These are phyloP conservation scores for Lepas anatifera DNA, from an alignment of 2,888 invertebrate genomes.

Conservation along the genomic window DNA sequence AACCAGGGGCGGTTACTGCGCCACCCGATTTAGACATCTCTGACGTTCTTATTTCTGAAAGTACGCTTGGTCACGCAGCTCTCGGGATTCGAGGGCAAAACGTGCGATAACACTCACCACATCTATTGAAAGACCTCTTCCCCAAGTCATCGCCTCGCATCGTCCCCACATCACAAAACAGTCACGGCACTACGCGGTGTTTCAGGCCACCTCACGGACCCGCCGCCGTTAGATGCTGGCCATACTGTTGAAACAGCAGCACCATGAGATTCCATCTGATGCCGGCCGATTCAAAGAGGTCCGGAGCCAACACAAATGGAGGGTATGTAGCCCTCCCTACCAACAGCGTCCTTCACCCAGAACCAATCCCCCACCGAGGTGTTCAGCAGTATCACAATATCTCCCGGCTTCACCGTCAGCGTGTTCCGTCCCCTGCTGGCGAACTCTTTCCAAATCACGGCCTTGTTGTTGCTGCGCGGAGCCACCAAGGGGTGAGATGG, in stretches of 20 bases:
- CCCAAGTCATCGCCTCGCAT: not conserved
- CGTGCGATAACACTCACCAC: too few relatives aligned
- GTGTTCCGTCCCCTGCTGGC: not conserved
- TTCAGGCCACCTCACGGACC: not conserved
- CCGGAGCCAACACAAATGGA: not conserved
- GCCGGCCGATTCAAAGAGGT: not conserved
- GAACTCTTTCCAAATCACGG: not conserved
- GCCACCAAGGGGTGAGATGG: not conserved
- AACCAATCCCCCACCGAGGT: conserved; percentile 1
- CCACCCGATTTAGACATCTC: not conserved
- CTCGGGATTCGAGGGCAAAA: too few relatives aligned
- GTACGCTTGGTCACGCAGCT: not conserved
- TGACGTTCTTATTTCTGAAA: not conserved
- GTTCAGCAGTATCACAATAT: conserved; percentile 10
- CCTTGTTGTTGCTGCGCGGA: conserved; percentile 11
- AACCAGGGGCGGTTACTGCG: not conserved
- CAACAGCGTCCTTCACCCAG: conserved; percentile 6
- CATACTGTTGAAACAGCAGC: too few relatives aligned
- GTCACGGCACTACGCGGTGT: too few relatives aligned
- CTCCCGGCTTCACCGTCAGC: not conserved
- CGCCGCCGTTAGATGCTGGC: not conserved
- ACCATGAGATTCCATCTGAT: not conserved
- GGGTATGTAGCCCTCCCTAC: not conserved
- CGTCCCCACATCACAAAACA: not conserved
- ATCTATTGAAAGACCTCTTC: not conserved